Base-by-base conservation (phyloP, 2,888 invertebrate genomes). In the Ectemnius cavifrons region DNA sequence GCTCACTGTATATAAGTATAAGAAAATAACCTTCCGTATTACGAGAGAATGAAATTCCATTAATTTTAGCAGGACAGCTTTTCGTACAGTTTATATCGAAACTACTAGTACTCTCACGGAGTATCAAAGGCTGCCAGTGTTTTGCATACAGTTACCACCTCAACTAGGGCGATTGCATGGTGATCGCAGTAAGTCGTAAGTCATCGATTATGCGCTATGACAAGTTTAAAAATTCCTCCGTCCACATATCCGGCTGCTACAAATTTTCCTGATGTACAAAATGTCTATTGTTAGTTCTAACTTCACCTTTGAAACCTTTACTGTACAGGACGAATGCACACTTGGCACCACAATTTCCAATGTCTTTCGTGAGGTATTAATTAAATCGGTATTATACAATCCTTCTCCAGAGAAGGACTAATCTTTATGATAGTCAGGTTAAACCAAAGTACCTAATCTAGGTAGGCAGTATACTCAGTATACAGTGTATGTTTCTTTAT, bases 1-100 rank as follows among this genome's bases (percentile, higher is more conserved):
- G 76, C 76, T 80, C 82, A 80, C 52, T 82, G 82, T 82, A 82
- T 65, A 82, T 82, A 82, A 68, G 65, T 75, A 71, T 47, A 52
- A 52, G 47, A 65, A 72, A 68, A 64, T 70, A 70, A 56, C 66
- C 28, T 62, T 76, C 69, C 61, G 67, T 68, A 69, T 61, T 67
- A 46, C 52, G 23, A 66, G 37, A 65, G 56, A 52, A 73, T 18
- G 62, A 74, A 72, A 52, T 61, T 61, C 13, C 57, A 59, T 63
- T 72, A 28, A 49, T 74, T 82, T 71, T 72, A 73, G 46, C 78
- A 61, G 70, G 70, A 67, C 56, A 49, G 56, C 61, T 69, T 78
- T 78, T 82, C 66, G 60, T 71, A 83, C 67, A 71, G 62, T 73
- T 79, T 67, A 28, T 73, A 71, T 67, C 20, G 62, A 62, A 56